Conservation (phyloP, 2,888 invertebrate genomes). For the Acrocyrtus sp. region DNA sequence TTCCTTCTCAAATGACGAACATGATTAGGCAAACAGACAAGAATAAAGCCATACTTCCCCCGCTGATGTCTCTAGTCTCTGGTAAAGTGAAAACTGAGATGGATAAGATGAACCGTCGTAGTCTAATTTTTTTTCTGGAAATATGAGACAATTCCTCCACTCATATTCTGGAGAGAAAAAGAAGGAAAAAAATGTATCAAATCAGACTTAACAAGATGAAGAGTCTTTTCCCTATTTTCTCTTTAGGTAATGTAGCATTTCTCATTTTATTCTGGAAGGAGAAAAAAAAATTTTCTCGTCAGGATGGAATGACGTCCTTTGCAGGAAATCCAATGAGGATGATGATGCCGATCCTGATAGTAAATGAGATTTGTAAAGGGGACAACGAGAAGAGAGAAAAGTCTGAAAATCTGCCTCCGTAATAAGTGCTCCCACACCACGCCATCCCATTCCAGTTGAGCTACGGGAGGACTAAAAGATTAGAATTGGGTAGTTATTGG, state of each 20-base stretch:
- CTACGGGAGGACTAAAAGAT: slow-evolving; percentile 21
- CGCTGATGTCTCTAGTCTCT: not conserved
- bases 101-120: not conserved
- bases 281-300: not conserved
- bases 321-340: not conserved
- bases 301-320: not conserved
- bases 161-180: not conserved
- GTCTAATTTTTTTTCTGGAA: not conserved
- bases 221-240: not conserved
- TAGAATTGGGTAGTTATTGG: slow-evolving; percentile 34
- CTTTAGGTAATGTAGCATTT: not conserved
- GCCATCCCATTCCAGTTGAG: too few relatives aligned
- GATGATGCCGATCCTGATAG: slow-evolving; percentile 10
- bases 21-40: slow-evolving; percentile 6
- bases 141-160: not conserved
- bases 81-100: slow-evolving; percentile 19
- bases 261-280: not conserved
- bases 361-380: slow-evolving; percentile 12
- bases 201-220: not conserved
- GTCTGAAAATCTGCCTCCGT: not conserved
- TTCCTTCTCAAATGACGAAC: slow-evolving; percentile 31
- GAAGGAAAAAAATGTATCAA: not conserved
- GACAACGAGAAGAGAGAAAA: slow-evolving; percentile 1
- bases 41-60: too few relatives aligned
- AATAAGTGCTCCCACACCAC: not conserved